Evolutionary conservation across 2,113 vertebrate species (phyloP).

Genomic region (Prochilodus magdalenae): DNA sequence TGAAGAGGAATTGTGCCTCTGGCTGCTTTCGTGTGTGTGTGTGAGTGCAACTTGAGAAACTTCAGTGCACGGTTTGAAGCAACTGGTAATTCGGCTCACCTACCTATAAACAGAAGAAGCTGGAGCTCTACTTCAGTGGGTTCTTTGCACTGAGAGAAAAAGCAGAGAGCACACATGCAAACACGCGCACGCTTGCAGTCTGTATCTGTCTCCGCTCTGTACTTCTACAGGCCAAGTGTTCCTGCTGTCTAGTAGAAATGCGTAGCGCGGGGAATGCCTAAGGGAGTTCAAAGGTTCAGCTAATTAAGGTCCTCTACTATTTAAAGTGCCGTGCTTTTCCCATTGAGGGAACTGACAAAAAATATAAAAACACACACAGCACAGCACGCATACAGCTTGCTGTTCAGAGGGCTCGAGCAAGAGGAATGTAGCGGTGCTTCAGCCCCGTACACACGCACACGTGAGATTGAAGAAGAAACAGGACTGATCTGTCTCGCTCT

Average conservation of each 20-base stretch:
- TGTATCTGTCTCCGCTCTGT: constrained; percentile 14
- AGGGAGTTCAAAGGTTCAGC: constrained; percentile 74
- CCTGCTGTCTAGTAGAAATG: constrained; percentile 2
- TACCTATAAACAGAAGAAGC: constrained; percentile 33
- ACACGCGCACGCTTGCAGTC: background rate
- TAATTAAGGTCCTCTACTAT: constrained; percentile 80
- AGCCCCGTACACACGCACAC: background rate
- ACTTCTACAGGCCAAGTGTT: constrained; percentile 23
- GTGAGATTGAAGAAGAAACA: constrained; percentile 10
- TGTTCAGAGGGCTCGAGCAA: background rate
- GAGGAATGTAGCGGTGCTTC: background rate
- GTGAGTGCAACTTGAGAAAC: constrained; percentile 40
- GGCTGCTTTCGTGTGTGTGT: constrained; percentile 48
- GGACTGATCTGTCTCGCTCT: background rate
- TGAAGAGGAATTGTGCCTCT: constrained; percentile 37
- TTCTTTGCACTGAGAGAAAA: constrained; percentile 2
- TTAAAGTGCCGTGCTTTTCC: constrained; percentile 71
- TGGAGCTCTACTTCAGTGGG: constrained; percentile 22
- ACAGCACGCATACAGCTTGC: constrained; percentile 18
- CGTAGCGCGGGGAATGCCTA: constrained; percentile 33
- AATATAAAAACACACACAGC: constrained; percentile 59
- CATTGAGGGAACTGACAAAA: constrained; percentile 56
- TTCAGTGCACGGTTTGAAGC: constrained; percentile 29
- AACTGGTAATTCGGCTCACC: constrained; percentile 42
- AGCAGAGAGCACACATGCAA: constrained; percentile 1